Percentiles rank a stretch among this genome's conserved stretches.
Conservation (phyloP, 2,797 vertebrate genomes). For the Enteromius treurensis region DNA sequence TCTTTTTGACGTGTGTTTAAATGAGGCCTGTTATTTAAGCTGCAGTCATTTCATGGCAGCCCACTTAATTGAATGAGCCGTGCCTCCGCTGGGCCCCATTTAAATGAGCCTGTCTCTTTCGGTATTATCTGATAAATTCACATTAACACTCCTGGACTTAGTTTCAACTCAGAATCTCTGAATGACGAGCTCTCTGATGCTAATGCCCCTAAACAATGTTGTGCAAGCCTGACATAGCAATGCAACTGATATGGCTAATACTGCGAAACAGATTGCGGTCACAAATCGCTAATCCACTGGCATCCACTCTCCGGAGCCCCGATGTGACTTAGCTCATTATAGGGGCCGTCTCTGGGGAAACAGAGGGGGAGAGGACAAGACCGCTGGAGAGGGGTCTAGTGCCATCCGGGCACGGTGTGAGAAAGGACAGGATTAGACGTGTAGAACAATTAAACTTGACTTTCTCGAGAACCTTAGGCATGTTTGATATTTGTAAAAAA, state of each 20-base stretch:
- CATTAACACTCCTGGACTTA: constrained; percentile 56
- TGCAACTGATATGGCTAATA: constrained; percentile 56
- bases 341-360: constrained; percentile 45
- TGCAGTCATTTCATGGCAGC: constrained; percentile 32
- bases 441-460: constrained; percentile 1
- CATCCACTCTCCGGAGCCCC: constrained; percentile 62
- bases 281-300: constrained; percentile 70
- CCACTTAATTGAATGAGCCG: constrained; percentile 4
- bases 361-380: not conserved
- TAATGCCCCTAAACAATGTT: constrained; percentile 36
- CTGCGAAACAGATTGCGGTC: constrained; percentile 69
- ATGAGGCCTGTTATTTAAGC: constrained; percentile 32
- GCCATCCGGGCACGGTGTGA: not conserved
- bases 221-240: constrained; percentile 12
- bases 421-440: not conserved
- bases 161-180: constrained; percentile 52
- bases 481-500: constrained; percentile 1
- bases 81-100: constrained; percentile 18
- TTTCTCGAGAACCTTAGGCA: not conserved
- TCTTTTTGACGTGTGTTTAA: constrained; percentile 34
- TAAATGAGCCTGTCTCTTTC: constrained; percentile 35
- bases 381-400: not conserved
- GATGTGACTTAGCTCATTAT: constrained; percentile 67
- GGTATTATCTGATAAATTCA: constrained; percentile 48
- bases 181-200: constrained; percentile 50